phyloP scores from a whole-genome alignment of 2,113 vertebrate species.

The human region GRCh38 chr11:28144501-28145000 shows the following conservation, averaged over 20 bases:
- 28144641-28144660: neutral
- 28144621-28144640: neutral
- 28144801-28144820: neutral
- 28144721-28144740: neutral
- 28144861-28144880: neutral
- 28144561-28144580: neutral
- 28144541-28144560: neutral
- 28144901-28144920: neutral
- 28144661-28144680: neutral
- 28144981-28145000: neutral
- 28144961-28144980: neutral
- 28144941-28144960: neutral
- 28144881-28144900: neutral
- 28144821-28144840: neutral
- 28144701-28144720: neutral
- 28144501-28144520: neutral
- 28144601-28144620: neutral
- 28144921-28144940: neutral
- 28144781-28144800: neutral
- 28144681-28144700: neutral
- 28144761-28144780: conserved; percentile 21
- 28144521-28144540: neutral
- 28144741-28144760: neutral
- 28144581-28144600: conserved; percentile 29
- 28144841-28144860: neutral